Evolutionary conservation across 2,797 vertebrate genomes (phyloP).

Genomic region (Hemitrygon akajei): DNA sequence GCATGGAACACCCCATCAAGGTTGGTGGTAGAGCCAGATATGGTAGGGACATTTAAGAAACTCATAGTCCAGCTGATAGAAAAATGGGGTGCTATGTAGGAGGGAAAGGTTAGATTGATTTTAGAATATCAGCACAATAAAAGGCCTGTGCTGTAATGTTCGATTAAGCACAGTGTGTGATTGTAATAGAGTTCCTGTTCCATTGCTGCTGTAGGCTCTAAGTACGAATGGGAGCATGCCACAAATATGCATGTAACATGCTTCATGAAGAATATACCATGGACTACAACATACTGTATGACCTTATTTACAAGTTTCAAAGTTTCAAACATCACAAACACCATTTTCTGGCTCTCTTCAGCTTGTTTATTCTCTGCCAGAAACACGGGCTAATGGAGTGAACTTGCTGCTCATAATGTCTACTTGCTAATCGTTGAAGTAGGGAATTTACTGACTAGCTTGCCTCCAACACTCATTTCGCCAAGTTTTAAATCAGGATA

Average conservation of each 20-base stretch:
- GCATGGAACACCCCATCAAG: too few relatives aligned
- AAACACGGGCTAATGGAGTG: background rate
- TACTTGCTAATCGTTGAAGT: background rate
- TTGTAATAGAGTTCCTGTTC: background rate
- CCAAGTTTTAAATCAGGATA: background rate
- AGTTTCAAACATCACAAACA: background rate
- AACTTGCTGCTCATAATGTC: background rate
- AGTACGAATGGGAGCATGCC: background rate
- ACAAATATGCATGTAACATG: background rate
- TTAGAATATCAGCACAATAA: too few relatives aligned
- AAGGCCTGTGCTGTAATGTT: too few relatives aligned
- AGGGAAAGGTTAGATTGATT: too few relatives aligned
- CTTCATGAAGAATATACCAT: background rate
- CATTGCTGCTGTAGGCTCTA: background rate
- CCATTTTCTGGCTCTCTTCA: background rate
- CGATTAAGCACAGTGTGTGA: background rate
- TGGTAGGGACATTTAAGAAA: too few relatives aligned
- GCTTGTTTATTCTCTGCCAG: background rate
- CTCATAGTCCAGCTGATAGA: too few relatives aligned
- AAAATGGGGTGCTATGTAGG: too few relatives aligned
- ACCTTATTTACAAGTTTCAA: background rate
- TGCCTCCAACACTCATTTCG: background rate
- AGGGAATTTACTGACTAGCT: background rate
- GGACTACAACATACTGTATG: background rate
- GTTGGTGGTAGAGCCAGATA: too few relatives aligned